Conservation (phyloP, 1,140 invertebrate species). For the Lepidurus couesii region DNA sequence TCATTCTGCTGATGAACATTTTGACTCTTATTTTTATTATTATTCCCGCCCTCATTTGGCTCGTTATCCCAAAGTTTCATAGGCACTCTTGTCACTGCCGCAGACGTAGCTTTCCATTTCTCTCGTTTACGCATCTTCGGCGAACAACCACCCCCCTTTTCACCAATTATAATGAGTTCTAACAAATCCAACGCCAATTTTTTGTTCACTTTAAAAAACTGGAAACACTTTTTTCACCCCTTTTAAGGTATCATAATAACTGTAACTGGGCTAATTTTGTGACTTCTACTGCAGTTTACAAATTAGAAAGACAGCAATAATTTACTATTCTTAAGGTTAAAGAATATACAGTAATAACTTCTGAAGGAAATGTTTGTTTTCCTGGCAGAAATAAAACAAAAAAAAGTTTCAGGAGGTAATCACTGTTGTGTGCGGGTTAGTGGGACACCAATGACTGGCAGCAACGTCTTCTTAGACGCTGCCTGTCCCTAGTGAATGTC, state of each 20-base stretch:
- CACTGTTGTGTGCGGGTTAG: not conserved
- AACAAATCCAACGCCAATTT: not conserved
- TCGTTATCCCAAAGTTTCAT: not conserved
- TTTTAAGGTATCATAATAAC: no score
- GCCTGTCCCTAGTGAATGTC: not conserved
- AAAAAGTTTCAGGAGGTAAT: not conserved
- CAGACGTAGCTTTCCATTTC: not conserved
- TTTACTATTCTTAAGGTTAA: no score
- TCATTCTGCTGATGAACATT: not conserved
- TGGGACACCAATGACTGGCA: not conserved
- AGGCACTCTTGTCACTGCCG: not conserved
- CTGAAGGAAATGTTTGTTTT: not conserved
- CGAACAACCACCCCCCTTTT: not conserved
- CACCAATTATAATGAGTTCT: not conserved
- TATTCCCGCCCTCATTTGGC: not conserved
- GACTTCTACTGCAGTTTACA: no score
- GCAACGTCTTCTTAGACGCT: not conserved
- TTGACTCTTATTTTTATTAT: not conserved
- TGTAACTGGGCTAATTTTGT: no score
- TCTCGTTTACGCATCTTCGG: slow-evolving; percentile 3
- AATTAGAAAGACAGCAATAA: no score
- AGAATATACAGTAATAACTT: no score
- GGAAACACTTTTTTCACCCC: no score
- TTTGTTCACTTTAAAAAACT: not conserved
- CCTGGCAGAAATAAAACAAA: not conserved